These are phyloP conservation scores for Cheirogaleus major DNA, from an alignment of 2,797 vertebrate species.

Conservation along the genomic window DNA sequence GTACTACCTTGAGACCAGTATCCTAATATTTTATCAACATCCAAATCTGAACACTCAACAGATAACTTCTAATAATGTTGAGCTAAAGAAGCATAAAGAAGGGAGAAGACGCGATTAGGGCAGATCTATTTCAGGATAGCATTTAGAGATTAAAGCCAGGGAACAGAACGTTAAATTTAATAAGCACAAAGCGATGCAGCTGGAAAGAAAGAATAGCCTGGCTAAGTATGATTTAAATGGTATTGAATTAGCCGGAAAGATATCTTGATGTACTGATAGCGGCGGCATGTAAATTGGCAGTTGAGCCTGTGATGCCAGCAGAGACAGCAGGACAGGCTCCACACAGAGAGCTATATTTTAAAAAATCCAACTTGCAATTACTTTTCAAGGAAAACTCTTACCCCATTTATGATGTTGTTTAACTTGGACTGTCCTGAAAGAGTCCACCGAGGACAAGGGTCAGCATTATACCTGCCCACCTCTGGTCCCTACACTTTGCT, in stretches of 20 bases:
- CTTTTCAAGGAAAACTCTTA: neutral
- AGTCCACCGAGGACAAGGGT: neutral
- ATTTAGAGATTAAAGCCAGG: conserved; percentile 44
- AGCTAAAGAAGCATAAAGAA: neutral
- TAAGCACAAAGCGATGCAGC: conserved; percentile 45
- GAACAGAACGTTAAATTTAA: conserved; percentile 60
- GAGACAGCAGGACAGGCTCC: neutral
- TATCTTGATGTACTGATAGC: conserved; percentile 31
- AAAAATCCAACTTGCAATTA: neutral
- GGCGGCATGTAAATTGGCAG: neutral
- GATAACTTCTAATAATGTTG: neutral
- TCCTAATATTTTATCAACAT: conserved; percentile 43
- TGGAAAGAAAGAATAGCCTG: neutral
- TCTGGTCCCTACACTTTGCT: neutral
- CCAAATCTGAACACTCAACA: conserved; percentile 29
- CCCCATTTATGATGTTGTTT: neutral
- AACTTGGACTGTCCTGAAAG: neutral
- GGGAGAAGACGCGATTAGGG: neutral
- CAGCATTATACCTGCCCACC: neutral
- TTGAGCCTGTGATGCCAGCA: neutral
- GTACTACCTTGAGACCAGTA: neutral
- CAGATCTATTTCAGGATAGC: conserved; percentile 14
- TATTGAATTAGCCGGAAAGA: conserved; percentile 43
- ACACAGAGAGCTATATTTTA: neutral
- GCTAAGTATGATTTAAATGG: conserved; percentile 59